These are phyloP conservation scores for Arenaria interpres DNA, from an alignment of 2,113 vertebrate species.

Conservation along the genomic window DNA sequence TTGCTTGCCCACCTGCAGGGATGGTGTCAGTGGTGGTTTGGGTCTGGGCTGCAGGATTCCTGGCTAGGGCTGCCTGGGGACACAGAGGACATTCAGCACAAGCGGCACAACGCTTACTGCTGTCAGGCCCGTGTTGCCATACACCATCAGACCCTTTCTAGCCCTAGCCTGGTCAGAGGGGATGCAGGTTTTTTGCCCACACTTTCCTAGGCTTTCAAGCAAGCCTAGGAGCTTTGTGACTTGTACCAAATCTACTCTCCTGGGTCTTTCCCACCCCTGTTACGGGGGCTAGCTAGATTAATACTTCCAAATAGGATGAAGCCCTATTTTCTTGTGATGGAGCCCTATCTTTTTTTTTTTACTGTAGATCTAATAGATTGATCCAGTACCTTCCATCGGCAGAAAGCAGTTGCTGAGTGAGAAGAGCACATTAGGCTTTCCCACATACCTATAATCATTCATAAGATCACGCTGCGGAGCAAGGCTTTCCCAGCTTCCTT, in stretches of 20 bases:
- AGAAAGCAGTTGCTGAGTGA: not conserved
- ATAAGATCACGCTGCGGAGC: accelerated
- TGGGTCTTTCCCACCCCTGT: not conserved
- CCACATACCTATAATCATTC: not conserved
- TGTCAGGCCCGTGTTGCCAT: not conserved
- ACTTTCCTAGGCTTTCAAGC: not conserved
- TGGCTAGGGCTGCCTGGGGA: not conserved
- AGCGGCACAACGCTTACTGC: accelerated
- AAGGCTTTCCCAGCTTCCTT: not conserved
- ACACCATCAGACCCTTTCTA: not conserved
- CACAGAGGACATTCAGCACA: not conserved
- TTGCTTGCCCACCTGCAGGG: not conserved
- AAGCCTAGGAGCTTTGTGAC: not conserved
- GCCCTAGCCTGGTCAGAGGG: not conserved
- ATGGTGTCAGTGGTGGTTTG: not conserved
- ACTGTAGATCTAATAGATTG: too few species aligned
- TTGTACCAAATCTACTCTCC: not conserved
- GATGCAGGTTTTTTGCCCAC: not conserved
- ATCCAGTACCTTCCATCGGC: accelerated
- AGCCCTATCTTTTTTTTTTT: not conserved
- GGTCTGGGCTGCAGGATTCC: not conserved
- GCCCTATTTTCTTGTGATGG: not conserved
- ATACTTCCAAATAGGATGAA: not conserved
- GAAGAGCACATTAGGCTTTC: accelerated
- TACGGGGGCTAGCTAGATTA: not conserved